Evolutionary conservation across 64 coral and sea anemone species (phyloP).

Genomic region (Pocillopora damicornis): DNA sequence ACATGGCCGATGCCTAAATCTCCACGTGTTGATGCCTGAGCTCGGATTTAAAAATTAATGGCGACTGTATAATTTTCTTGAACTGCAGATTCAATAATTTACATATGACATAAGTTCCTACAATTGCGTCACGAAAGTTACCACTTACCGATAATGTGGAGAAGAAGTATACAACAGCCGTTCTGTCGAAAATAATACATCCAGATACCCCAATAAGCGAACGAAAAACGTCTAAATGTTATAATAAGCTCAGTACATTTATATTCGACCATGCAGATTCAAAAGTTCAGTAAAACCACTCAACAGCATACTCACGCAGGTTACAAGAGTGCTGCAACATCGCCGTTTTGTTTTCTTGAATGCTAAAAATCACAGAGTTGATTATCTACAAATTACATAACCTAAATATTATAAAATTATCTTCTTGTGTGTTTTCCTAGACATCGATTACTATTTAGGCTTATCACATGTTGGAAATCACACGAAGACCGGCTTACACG

Average conservation of each 20-base stretch:
- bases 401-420: background rate
- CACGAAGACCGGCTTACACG: background rate
- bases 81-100: too few relatives aligned
- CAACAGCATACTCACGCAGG: constrained; percentile 8
- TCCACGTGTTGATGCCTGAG: too few relatives aligned
- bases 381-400: background rate
- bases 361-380: background rate
- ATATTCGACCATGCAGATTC: background rate
- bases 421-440: background rate
- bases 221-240: background rate
- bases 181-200: background rate
- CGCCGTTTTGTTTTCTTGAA: background rate
- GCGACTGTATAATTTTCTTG: too few relatives aligned
- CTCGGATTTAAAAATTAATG: too few relatives aligned
- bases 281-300: background rate
- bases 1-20: too few relatives aligned
- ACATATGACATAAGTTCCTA: too few relatives aligned
- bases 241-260: background rate
- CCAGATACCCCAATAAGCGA: background rate
- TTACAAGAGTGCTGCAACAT: background rate
- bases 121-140: too few relatives aligned
- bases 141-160: background rate
- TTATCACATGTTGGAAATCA: background rate
- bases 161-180: background rate
- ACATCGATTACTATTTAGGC: background rate